Percentiles rank a stretch among this genome's conserved stretches.
These are phyloP conservation scores for Ametastegia equiseti DNA, from an alignment of 2,888 invertebrate genomes.

Conservation along the genomic window DNA sequence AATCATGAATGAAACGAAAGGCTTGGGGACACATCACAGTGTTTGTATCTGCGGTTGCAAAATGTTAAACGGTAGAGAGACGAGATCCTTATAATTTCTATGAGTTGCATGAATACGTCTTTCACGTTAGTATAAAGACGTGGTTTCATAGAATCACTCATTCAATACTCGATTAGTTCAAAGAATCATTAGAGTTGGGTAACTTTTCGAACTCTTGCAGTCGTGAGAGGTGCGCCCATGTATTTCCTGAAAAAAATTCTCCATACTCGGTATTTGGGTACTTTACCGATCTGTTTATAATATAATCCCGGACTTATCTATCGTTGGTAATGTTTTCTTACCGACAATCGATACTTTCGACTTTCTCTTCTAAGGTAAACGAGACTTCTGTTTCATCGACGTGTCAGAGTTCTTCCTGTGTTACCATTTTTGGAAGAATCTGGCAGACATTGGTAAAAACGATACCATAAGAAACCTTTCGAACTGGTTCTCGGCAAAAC, in stretches of 20 bases:
- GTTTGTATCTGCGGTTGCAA: background rate
- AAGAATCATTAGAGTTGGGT: background rate
- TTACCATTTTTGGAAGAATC: background rate
- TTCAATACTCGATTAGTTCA: background rate
- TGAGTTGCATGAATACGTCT: no score
- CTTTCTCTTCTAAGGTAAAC: background rate
- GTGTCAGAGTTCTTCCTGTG: background rate
- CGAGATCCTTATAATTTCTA: background rate
- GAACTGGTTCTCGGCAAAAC: background rate
- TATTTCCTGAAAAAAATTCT: background rate
- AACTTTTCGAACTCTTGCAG: background rate
- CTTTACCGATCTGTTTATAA: background rate
- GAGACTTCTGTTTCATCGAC: background rate
- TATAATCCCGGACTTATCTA: background rate
- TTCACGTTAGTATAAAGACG: background rate
- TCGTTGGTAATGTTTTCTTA: constrained; percentile 8
- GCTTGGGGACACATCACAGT: background rate
- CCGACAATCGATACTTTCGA: background rate
- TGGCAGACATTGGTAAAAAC: background rate
- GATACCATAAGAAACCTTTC: background rate
- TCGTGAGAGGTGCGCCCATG: background rate
- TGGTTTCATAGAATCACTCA: background rate
- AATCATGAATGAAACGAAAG: background rate
- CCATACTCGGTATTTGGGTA: background rate
- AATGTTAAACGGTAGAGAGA: background rate